Evolutionary conservation across 1,140 invertebrate species (phyloP), one percentile per base, ranked within the genome.

Genomic region (Leptopilina boulardi): DNA sequence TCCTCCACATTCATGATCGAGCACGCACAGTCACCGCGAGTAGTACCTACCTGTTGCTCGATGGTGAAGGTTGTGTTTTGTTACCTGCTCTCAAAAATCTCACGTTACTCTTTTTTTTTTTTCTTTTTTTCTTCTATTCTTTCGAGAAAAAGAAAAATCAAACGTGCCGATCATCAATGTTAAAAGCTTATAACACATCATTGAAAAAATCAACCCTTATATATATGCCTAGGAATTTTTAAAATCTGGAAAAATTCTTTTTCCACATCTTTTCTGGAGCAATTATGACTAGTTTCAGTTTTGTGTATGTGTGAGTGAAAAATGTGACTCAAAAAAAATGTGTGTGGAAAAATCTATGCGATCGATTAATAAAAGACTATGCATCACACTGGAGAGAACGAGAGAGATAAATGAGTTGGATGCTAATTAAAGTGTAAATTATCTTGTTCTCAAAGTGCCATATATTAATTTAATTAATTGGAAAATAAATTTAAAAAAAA

Each of bases 11-110:
- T 84, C 82, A 66, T 80, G 80, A 85, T 86, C 75, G 71, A 79
- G 77, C 79, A 75, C 59, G 82, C 83, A 76, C 76, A 78, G 82
- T 84, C 81, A 81, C 77, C 23, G 59, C 59, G 30, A 66, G 30
- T 81, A 87, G 85, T 87, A 47, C 87, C 85, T 89, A 89, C 87
- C 87, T 89, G 87, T 89, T 88, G 86, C 87, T 87, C 86, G 82
- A 42, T 74, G 42, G 78, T 78, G 80, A 86, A 82, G 81, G 77
- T 80, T 80, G 66, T 9, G 51, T 38, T 51, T 34, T 47, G 44
- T 59, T 76, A 34, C 30, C 66, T 26, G 19, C 59, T 38, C 72
- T 26, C n/a, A n/a, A 51, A 73, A 47, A 73, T 73, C 34, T 44
- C 70, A 19, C 34, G 5, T 34, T 66, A 66, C 21, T 66, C 56